These are phyloP conservation scores for Drosophila ficusphila DNA, from an alignment of 1,140 invertebrate genomes.

Conservation along the genomic window DNA sequence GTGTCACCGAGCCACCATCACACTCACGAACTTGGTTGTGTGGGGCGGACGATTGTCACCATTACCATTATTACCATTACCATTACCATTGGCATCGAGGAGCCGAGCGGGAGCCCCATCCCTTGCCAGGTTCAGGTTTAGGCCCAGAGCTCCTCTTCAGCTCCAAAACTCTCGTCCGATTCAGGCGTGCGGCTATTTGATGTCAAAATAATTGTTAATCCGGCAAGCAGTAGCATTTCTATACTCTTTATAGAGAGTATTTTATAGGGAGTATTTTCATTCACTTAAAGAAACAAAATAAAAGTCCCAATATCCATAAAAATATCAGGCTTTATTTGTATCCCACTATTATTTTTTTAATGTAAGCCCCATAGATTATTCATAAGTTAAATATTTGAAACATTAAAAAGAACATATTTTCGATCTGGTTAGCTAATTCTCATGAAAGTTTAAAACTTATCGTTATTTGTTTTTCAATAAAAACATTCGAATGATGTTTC, in stretches of 20 bases:
- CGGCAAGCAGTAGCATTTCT: conserved; percentile 42
- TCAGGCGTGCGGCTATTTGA: conserved; percentile 70
- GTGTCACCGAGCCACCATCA: conserved; percentile 55
- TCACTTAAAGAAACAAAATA: too few relatives aligned
- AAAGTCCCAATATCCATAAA: too few relatives aligned
- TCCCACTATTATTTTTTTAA: too few relatives aligned
- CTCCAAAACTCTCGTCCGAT: conserved; percentile 29
- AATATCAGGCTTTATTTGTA: too few relatives aligned
- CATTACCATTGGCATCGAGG: conserved; percentile 18
- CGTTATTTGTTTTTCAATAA: too few relatives aligned
- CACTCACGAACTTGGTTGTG: conserved; percentile 63
- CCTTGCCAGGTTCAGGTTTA: background rate
- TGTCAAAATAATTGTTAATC: conserved; percentile 81
- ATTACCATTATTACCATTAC: conserved; percentile 30
- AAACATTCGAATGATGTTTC: too few relatives aligned
- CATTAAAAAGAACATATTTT: background rate
- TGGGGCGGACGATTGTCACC: conserved; percentile 58
- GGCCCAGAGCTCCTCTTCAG: conserved; percentile 20
- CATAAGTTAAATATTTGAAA: background rate
- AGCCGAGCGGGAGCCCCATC: conserved; percentile 9
- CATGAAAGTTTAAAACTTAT: too few relatives aligned
- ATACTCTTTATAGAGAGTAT: conserved; percentile 1
- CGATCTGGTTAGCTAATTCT: too few relatives aligned
- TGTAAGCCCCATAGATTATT: too few relatives aligned
- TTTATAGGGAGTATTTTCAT: too few relatives aligned